phyloP scores from a whole-genome alignment of 2,888 invertebrate species.

The Thecocarcelia acutangulata region DNA sequence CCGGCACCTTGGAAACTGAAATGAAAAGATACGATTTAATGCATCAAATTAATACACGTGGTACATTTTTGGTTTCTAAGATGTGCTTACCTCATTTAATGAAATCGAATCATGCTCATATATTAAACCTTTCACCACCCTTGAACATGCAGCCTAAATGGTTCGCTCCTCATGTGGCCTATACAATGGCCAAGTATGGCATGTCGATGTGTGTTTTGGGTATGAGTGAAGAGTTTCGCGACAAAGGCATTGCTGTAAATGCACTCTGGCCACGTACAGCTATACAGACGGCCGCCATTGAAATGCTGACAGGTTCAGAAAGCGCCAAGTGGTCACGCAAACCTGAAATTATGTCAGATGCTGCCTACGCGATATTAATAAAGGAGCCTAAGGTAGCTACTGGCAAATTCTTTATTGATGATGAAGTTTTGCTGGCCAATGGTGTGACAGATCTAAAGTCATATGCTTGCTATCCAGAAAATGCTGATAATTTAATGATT shows the following conservation, averaged over 20 bases:
- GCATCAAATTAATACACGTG: slow-evolving; percentile 96
- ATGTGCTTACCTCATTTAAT: slow-evolving; percentile 92
- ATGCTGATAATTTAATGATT: slow-evolving; percentile 86
- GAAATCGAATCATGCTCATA: slow-evolving; percentile 94
- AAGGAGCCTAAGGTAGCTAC: slow-evolving; percentile 90
- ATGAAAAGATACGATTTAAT: slow-evolving; percentile 99
- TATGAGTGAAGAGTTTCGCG: slow-evolving; percentile 96
- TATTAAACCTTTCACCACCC: slow-evolving; percentile 97
- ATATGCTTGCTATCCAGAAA: slow-evolving; percentile 91
- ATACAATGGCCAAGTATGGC: slow-evolving; percentile 99
- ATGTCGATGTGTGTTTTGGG: slow-evolving; percentile 99
- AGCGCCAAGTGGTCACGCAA: slow-evolving; percentile 79
- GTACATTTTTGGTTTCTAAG: slow-evolving; percentile 97
- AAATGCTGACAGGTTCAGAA: slow-evolving; percentile 88
- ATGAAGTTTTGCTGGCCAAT: slow-evolving; percentile 89
- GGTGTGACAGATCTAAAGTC: slow-evolving; percentile 92
- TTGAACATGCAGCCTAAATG: slow-evolving; percentile 93
- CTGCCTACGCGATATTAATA: slow-evolving; percentile 79
- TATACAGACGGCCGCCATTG: slow-evolving; percentile 96
- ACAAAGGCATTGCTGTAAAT: slow-evolving; percentile 93
- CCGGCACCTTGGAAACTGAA: slow-evolving; percentile 90
- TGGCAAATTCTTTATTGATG: slow-evolving; percentile 96
- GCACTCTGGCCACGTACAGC: slow-evolving; percentile 98
- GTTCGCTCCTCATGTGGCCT: slow-evolving; percentile 95
- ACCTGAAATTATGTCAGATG: slow-evolving; percentile 81